A percentile compares a stretch with the other conserved stretches of the same genome.
Conservation (phyloP, 2,797 vertebrate species). For the Phataginus tricuspis region DNA sequence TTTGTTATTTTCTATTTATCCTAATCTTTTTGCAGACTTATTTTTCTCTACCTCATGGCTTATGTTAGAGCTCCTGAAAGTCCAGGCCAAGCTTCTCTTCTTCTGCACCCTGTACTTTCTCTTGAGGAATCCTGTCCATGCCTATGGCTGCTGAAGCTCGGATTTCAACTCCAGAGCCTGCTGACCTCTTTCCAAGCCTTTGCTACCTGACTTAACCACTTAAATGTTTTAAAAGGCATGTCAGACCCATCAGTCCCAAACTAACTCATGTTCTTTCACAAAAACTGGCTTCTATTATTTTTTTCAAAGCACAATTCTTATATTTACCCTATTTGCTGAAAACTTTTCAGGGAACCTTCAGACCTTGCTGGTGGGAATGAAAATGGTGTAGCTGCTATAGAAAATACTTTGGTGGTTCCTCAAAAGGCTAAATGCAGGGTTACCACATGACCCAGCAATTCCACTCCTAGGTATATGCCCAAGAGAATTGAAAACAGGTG, state of each 20-base stretch:
- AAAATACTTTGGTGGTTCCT: neutral
- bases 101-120: neutral
- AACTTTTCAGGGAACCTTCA: neutral
- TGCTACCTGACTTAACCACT: neutral
- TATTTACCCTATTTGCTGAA: neutral
- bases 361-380: neutral
- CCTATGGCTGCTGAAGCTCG: neutral
- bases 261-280: neutral
- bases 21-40: neutral
- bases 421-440: neutral
- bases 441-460: neutral
- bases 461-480: neutral
- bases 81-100: neutral
- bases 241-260: neutral
- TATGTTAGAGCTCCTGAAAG: neutral
- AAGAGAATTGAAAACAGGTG: neutral
- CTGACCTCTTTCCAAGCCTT: neutral
- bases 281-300: neutral
- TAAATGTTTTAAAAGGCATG: neutral
- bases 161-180: neutral
- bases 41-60: neutral
- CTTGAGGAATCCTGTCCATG: neutral
- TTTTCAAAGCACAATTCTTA: neutral
- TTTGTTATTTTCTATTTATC: neutral
- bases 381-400: neutral